phyloP scores from a whole-genome alignment of 1,140 invertebrate species.

The silkworm (Bombyx mori) region DNA sequence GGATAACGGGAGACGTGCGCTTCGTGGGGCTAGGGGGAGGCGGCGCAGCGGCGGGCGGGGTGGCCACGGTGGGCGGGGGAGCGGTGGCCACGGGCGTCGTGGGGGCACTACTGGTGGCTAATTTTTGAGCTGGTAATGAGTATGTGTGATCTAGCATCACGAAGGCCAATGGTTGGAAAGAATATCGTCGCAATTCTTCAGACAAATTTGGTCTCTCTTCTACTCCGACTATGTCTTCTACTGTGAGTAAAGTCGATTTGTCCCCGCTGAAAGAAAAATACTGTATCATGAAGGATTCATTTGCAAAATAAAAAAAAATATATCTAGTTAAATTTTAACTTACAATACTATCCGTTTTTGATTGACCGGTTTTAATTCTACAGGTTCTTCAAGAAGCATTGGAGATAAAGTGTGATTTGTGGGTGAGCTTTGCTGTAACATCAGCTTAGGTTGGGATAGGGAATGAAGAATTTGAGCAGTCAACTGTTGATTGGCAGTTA shows the following conservation, averaged over 20 bases:
- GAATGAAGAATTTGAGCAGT: constrained; percentile 68
- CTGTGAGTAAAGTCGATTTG: constrained; percentile 55
- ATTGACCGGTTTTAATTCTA: constrained; percentile 40
- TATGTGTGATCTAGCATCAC: constrained; percentile 70
- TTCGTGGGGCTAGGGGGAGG: constrained; percentile 48
- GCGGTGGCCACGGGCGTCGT: constrained; percentile 16
- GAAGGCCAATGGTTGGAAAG: constrained; percentile 53
- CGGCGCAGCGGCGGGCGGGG: constrained; percentile 17
- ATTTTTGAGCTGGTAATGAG: constrained; percentile 49
- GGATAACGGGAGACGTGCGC: constrained; percentile 37
- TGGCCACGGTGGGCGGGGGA: constrained; percentile 16
- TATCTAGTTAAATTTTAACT: constrained; percentile 22
- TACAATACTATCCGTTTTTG: constrained; percentile 59
- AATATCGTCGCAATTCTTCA: constrained; percentile 58
- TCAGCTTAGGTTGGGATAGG: constrained; percentile 57
- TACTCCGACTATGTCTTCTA: constrained; percentile 63
- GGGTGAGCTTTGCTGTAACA: constrained; percentile 41
- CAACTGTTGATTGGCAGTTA: constrained; percentile 60
- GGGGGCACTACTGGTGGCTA: constrained; percentile 19
- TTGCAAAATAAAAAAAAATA: constrained; percentile 8
- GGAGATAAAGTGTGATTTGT: constrained; percentile 28
- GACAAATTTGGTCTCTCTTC: constrained; percentile 65
- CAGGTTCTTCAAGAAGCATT: constrained; percentile 29
- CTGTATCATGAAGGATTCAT: constrained; percentile 12
- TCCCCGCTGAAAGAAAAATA: constrained; percentile 62